These are phyloP conservation scores for Drosophila kepulauana DNA, from an alignment of 1,140 invertebrate species.

Conservation along the genomic window DNA sequence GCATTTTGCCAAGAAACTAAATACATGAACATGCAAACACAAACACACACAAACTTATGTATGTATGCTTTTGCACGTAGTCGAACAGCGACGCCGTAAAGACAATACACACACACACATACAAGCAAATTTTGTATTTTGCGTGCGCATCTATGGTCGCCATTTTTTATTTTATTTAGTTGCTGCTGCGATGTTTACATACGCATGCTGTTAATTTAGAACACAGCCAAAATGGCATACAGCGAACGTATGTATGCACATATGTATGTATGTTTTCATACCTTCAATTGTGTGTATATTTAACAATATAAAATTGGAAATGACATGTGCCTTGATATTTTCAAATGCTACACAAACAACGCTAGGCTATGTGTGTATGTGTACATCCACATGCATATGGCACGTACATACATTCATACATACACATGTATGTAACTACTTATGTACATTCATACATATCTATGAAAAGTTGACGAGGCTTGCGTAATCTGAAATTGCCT, in stretches of 20 bases:
- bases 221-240: slow-evolving; percentile 34
- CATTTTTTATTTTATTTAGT: slow-evolving; percentile 76
- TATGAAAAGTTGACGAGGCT: slow-evolving; percentile 51
- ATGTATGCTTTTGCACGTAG: background rate
- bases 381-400: slow-evolving; percentile 15
- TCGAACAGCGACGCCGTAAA: slow-evolving; percentile 13
- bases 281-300: slow-evolving; percentile 30
- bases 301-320: slow-evolving; percentile 52
- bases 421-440: slow-evolving; percentile 16
- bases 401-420: slow-evolving; percentile 8
- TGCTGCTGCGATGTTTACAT: slow-evolving; percentile 48
- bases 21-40: slow-evolving; percentile 2
- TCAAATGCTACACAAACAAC: slow-evolving; percentile 34
- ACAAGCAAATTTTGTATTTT: slow-evolving; percentile 70
- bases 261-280: slow-evolving; percentile 32
- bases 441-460: slow-evolving; percentile 23
- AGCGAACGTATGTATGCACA: background rate
- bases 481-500: slow-evolving; percentile 70
- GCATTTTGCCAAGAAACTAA: slow-evolving; percentile 18
- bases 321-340: slow-evolving; percentile 57
- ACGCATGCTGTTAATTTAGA: slow-evolving; percentile 48
- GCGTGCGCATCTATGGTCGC: slow-evolving; percentile 78
- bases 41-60: slow-evolving; percentile 29
- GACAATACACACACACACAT: slow-evolving; percentile 53
- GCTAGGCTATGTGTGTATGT: slow-evolving; percentile 2